These are phyloP conservation scores for Gasterosteus aculeatus DNA, from an alignment of 2,113 vertebrate genomes.

Conservation along the genomic window DNA sequence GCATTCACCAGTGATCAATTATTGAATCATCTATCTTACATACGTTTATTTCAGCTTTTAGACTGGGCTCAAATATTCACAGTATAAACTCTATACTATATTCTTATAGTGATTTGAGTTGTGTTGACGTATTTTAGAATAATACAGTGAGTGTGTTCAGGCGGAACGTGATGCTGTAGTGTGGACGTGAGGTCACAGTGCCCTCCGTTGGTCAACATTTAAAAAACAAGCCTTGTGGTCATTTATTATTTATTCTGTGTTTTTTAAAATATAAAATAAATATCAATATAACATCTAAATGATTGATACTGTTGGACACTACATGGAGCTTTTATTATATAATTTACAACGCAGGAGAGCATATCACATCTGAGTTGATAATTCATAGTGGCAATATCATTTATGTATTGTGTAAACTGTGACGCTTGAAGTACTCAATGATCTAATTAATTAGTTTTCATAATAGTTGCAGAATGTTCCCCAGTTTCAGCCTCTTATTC, in stretches of 20 bases:
- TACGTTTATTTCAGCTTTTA: conserved; percentile 10
- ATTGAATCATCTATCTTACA: conserved; percentile 28
- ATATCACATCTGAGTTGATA: neutral
- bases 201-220: conserved; percentile 20
- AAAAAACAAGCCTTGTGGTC: too few relatives aligned
- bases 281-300: neutral
- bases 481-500: neutral
- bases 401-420: neutral
- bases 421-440: neutral
- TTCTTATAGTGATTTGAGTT: neutral
- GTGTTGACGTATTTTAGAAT: neutral
- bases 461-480: neutral
- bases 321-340: neutral
- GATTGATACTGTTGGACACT: neutral
- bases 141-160: neutral
- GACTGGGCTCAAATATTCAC: neutral
- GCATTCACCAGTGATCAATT: conserved; percentile 34
- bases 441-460: neutral
- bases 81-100: neutral
- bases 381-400: neutral
- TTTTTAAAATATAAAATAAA: neutral
- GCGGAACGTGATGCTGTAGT: conserved; percentile 21
- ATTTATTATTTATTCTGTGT: neutral
- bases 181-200: conserved; percentile 20
- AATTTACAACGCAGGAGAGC: neutral